Evolutionary conservation across 2,113 vertebrate genomes (phyloP).

Genomic region (Tenebrosternarchus preto): DNA sequence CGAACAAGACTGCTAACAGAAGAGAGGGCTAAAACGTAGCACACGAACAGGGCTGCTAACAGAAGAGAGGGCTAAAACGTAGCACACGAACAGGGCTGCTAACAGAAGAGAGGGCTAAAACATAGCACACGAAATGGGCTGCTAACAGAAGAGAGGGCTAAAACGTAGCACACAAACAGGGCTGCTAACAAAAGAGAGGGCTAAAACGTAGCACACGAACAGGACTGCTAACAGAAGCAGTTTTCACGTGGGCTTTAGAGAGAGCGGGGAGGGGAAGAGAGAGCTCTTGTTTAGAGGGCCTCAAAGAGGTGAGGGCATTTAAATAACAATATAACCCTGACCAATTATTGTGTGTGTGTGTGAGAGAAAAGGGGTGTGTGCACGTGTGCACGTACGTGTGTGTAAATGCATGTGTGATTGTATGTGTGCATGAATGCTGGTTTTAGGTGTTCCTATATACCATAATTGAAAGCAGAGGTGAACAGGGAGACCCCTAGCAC

Average conservation of each 20-base stretch:
- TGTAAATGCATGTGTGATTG: not conserved
- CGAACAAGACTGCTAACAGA: not conserved
- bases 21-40: too few relatives aligned
- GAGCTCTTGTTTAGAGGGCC: conserved; percentile 25
- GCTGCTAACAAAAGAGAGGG: not conserved
- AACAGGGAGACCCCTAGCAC: conserved; percentile 1
- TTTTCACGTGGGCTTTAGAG: conserved; percentile 11
- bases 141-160: conserved; percentile 27
- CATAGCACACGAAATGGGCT: not conserved
- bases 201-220: conserved; percentile 29
- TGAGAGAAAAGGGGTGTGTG: not conserved
- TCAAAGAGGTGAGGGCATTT: conserved; percentile 14
- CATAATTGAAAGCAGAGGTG: conserved; percentile 39
- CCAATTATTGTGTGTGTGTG: not conserved
- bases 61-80: conserved; percentile 29
- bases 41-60: not conserved
- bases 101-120: conserved; percentile 32
- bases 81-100: not conserved
- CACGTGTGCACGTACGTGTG: not conserved
- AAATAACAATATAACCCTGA: conserved; percentile 27
- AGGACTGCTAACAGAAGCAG: not conserved
- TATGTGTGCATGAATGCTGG: conserved; percentile 1
- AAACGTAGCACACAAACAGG: conserved; percentile 23
- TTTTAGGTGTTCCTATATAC: conserved; percentile 12
- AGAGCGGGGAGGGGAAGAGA: not conserved